Evolutionary conservation across 2,113 vertebrate species (phyloP).

Genomic region (Mesoclemmys tuberculata): DNA sequence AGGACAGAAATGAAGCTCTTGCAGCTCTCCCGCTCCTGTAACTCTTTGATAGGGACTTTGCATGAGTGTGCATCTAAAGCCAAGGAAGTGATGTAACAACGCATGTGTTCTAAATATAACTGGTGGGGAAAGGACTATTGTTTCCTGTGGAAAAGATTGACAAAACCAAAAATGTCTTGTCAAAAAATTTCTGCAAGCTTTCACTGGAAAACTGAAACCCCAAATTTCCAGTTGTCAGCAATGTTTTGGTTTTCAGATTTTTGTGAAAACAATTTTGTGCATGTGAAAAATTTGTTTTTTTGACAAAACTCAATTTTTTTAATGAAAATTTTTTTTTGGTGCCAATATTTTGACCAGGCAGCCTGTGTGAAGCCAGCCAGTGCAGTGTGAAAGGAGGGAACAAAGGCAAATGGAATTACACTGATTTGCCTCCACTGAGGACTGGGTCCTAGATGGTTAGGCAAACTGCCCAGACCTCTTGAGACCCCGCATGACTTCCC

Average conservation of each 20-base stretch:
- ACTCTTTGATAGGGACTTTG: not conserved
- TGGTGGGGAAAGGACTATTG: not conserved
- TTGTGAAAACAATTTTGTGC: not conserved
- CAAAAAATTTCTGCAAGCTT: not conserved
- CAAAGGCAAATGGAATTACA: not conserved
- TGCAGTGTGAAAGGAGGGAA: not conserved
- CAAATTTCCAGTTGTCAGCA: not conserved
- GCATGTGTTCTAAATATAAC: not conserved
- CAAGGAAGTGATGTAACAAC: not conserved
- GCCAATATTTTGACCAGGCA: not conserved
- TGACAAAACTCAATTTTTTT: not conserved
- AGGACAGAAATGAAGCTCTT: not conserved
- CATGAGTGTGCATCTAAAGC: not conserved
- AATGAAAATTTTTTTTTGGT: not conserved
- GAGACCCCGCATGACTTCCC: not conserved
- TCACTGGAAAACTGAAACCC: not conserved
- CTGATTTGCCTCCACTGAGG: not conserved
- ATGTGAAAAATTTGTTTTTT: not conserved
- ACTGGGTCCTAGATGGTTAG: not conserved
- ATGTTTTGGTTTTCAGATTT: not conserved
- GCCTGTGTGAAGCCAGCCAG: not conserved
- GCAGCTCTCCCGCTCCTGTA: not conserved
- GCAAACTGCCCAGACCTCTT: not conserved
- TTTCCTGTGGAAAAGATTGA: not conserved
- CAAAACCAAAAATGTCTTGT: not conserved